Evolutionary conservation across 92 coral and sea anemone species (phyloP), one percentile per base, ranked within the genome.

Genomic region (Montipora capitata): DNA sequence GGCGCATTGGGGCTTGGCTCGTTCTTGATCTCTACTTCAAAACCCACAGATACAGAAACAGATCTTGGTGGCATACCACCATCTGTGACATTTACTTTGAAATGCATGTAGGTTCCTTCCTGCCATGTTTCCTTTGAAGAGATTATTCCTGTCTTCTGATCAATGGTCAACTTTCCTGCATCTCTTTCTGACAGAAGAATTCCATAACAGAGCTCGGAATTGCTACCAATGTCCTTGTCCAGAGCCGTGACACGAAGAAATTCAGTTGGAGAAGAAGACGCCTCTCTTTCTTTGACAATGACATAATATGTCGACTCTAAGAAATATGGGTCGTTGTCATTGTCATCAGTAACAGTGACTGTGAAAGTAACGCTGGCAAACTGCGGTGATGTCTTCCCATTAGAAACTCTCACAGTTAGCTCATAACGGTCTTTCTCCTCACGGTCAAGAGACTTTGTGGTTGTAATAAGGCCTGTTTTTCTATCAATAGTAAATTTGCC

Each of bases 281-380:
- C 91, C 73, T 81, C 83, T 64, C 90, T 93, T 45, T 96, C 88
- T 54, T 88, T 66, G 40, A 83, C 40, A 11, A 40, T 62, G 40
- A 76, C 90, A 11, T 68, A 58, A 84, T 91, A 83, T 15, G 41
- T 61, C n/a, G 72, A 67, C 7, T 94, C 80, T 52, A 81, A 68
- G 69, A 97, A 97, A 15, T 51, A 6, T n/a, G 99, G 99, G 0
- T 63, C 76, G 39, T 97, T 90, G 75, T 97, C 99, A 86, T 97
- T 97, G 11, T 93, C 93, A 88, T 97, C 99, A 15, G 98, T 86
- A 16, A 97, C 93, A 73, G 87, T 90, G 57, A 94, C 85, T 2
- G 87, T 87, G 64, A 97, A 91, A 58, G 84, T 90, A 51, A 92
- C 88, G 77, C 68, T 74, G 5, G 93, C 93, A 78, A 76, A 58